phyloP scores from a whole-genome alignment of 2,797 vertebrate species.

The Squalus acanthias region DNA sequence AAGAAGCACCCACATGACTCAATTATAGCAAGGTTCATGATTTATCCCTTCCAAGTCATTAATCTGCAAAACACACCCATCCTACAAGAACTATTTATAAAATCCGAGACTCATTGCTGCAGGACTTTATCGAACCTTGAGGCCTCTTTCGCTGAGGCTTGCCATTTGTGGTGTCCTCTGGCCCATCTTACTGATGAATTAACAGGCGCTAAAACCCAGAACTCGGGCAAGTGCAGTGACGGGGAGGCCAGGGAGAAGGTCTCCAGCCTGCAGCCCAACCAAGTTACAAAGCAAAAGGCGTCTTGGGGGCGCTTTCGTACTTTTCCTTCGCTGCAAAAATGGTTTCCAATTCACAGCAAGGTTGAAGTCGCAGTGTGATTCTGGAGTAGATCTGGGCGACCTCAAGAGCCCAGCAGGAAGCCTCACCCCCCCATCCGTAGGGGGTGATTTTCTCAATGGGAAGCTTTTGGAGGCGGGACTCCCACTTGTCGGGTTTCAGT shows the following conservation, averaged over 20 bases:
- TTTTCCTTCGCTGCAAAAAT: no score
- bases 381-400: not conserved
- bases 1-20: not conserved
- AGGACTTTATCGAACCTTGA: not conserved
- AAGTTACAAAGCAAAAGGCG: not conserved
- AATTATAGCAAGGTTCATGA: not conserved
- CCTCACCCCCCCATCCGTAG: not conserved
- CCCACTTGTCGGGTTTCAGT: no score
- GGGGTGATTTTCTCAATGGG: no score
- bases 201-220: not conserved
- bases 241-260: not conserved
- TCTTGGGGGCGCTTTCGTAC: not conserved
- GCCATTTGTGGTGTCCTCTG: not conserved
- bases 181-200: not conserved
- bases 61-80: not conserved
- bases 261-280: not conserved
- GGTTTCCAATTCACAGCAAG: no score
- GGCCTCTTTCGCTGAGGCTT: not conserved
- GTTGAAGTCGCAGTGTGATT: no score
- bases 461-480: no score
- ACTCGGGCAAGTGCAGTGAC: not conserved
- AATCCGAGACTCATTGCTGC: not conserved
- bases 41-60: not conserved
- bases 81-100: not conserved
- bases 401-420: not conserved